Conservation (phyloP, 2,888 invertebrate species). For the Alcis repandata region DNA sequence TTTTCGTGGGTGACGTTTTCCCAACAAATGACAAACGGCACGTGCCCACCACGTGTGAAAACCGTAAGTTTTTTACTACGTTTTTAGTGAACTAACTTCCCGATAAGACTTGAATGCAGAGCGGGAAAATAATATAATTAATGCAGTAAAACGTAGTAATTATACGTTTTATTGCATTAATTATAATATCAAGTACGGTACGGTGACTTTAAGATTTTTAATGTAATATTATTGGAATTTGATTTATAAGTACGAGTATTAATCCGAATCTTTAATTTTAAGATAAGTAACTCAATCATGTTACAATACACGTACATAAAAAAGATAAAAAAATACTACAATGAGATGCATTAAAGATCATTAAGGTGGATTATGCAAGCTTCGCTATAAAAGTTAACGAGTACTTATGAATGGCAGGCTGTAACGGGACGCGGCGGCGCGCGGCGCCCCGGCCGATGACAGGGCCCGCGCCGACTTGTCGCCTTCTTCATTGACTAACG, state of each 20-base stretch:
- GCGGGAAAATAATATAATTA: not conserved
- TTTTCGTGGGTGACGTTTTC: too few species aligned
- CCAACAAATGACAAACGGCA: not conserved
- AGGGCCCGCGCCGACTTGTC: conserved; percentile 38
- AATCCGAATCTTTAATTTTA: too few species aligned
- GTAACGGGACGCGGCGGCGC: conserved; percentile 35
- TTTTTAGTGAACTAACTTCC: too few species aligned
- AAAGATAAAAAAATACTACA: too few species aligned
- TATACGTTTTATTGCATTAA: too few species aligned
- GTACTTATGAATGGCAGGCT: conserved; percentile 1
- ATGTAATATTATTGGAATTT: too few species aligned
- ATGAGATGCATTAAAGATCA: not conserved
- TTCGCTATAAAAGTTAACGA: not conserved
- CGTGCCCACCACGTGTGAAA: not conserved
- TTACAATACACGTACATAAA: too few species aligned
- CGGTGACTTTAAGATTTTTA: too few species aligned
- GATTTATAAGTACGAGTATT: too few species aligned
- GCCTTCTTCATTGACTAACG: conserved; percentile 51
- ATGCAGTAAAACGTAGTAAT: not conserved
- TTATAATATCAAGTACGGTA: too few species aligned
- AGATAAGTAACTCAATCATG: too few species aligned
- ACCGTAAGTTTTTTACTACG: not conserved
- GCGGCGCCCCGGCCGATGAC: conserved; percentile 31
- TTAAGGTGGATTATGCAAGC: not conserved
- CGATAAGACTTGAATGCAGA: too few species aligned